These are phyloP conservation scores for Yponomeuta evonymella DNA, from an alignment of 2,888 invertebrate genomes.

Conservation along the genomic window DNA sequence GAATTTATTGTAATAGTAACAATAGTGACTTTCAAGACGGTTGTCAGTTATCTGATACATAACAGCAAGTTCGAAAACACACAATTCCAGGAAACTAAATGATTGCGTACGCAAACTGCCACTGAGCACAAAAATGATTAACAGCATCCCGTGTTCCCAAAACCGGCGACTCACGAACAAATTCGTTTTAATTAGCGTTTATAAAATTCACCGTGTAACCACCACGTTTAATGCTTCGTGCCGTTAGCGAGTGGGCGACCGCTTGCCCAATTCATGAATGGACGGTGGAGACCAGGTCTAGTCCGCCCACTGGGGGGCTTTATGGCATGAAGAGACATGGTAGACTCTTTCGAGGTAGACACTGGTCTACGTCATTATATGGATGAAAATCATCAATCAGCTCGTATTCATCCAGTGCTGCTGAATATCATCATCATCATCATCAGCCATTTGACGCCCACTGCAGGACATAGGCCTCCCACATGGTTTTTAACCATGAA, in stretches of 20 bases:
- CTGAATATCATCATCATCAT: too few species aligned
- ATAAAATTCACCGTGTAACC: constrained; percentile 38
- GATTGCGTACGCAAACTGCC: neutral
- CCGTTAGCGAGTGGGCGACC: constrained; percentile 7
- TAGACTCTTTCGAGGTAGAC: neutral
- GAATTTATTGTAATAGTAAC: too few species aligned
- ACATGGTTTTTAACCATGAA: too few species aligned
- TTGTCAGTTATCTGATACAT: too few species aligned
- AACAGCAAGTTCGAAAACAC: neutral
- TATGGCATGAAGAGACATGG: neutral
- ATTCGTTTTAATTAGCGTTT: constrained; percentile 61
- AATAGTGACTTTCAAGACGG: too few species aligned
- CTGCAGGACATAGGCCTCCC: too few species aligned
- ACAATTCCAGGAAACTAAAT: neutral
- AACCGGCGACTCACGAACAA: constrained; percentile 49
- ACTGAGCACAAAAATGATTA: constrained; percentile 17
- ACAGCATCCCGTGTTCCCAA: constrained; percentile 19
- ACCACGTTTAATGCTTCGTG: neutral
- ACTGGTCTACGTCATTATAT: neutral
- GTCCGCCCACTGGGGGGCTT: constrained; percentile 7
- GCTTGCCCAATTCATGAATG: constrained; percentile 14
- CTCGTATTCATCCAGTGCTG: too few species aligned
- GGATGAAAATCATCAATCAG: neutral
- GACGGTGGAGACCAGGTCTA: neutral
- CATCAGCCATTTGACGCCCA: too few species aligned